Base-by-base conservation (phyloP, 2,113 vertebrate genomes). In the Urocynchramus pylzowi region DNA sequence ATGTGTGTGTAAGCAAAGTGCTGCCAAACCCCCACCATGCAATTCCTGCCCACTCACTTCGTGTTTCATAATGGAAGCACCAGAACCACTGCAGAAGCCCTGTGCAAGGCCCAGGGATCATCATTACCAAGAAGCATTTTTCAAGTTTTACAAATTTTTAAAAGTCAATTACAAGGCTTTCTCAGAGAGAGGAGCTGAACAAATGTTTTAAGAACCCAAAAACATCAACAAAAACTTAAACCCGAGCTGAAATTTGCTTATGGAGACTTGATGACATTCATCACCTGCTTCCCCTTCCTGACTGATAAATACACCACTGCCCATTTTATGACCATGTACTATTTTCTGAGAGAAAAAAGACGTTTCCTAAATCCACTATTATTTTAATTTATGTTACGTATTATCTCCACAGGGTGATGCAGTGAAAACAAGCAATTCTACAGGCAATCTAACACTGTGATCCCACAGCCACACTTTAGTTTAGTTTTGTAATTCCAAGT, bases 41-140 rank as follows among this genome's bases (percentile, higher is more conserved):
- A 95, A 84, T 45, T 95, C 92, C 91, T 95, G 90, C 90, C 91
- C 90, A 63, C n/a, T 93, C 91, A 91, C 97, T 97, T 96, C 35
- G 6, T 93, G 96, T 96, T 98, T 98, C 96, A 95, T 90, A 86
- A 94, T 75, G 39, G 77, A 94, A 97, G 84, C 88, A 97, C 82
- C 89, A 95, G 79, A 96, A 91, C 54, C 65, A 74, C 70, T 93
- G 89, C 31, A 81, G n/a, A 77, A 97, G 85, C 81, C 54, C 83
- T 60, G 49, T 89, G 87, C 68, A 93, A 96, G 68, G 70, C 74
- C 83, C 93, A 87, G 70, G 35, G 90, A 90, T 57, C 17, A 5
- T 73, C 96, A 97, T 70, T 68, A 96, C 88, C 67, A 82, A 30
- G 57, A 78, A 93, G 41, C 53, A 95, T 68, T 96, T 84, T 74